Conservation (phyloP, 1,140 invertebrate genomes). For the Aporrectodea caliginosa region DNA sequence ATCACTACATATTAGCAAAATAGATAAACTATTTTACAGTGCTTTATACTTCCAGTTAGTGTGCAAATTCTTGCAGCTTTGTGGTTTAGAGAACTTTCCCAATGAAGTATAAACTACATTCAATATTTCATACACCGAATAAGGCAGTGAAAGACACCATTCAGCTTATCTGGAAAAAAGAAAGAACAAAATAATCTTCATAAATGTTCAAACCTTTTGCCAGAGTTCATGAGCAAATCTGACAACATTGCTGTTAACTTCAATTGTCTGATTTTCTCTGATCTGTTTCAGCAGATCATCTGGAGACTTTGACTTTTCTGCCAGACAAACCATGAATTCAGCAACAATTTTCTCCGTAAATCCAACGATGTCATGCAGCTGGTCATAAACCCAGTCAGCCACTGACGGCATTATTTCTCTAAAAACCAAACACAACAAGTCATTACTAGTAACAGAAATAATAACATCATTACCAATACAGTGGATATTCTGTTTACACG, state of each 20-base stretch:
- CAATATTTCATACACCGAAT: no score
- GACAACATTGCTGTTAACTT: conserved; percentile 53
- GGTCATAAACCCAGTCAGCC: conserved; percentile 58
- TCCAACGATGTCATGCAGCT: conserved; percentile 60
- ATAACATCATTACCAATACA: no score
- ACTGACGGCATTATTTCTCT: background rate
- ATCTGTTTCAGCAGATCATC: conserved; percentile 57
- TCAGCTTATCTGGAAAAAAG: no score
- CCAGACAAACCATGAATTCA: conserved; percentile 59
- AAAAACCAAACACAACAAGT: background rate
- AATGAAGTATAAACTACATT: no score
- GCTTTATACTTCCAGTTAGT: no score
- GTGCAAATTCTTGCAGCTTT: no score
- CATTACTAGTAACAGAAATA: background rate
- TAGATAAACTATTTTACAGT: no score
- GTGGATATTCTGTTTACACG: no score
- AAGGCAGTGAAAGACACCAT: no score
- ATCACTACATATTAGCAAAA: no score
- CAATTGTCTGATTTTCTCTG: conserved; percentile 56
- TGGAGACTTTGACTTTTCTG: conserved; percentile 51
- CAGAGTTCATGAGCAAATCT: conserved; percentile 55
- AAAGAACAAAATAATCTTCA: no score
- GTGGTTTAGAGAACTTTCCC: no score
- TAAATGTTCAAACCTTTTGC: conserved; percentile 47
- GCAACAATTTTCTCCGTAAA: conserved; percentile 59